Conservation (phyloP, 2,797 vertebrate genomes). For the Trematomus bernacchii region DNA sequence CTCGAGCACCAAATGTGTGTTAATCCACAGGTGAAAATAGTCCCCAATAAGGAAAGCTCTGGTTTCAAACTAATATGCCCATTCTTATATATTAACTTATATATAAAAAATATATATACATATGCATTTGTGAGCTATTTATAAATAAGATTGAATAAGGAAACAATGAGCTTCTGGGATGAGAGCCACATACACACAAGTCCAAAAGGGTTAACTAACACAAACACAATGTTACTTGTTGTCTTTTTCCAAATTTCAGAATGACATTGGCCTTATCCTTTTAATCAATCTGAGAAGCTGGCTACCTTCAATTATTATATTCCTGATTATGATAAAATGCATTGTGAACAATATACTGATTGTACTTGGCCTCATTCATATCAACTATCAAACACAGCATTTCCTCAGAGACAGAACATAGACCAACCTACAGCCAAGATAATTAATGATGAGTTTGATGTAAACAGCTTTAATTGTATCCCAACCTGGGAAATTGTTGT, state of each 20-base stretch:
- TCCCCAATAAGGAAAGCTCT: background rate
- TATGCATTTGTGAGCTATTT: too few species aligned
- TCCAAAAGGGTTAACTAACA: too few species aligned
- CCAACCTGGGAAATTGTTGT: too few species aligned
- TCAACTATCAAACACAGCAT: background rate
- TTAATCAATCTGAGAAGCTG: background rate
- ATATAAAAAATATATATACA: too few species aligned
- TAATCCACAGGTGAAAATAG: background rate
- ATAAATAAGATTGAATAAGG: too few species aligned
- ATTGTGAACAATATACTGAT: background rate
- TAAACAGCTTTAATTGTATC: too few species aligned
- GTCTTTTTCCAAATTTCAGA: background rate
- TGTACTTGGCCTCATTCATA: background rate
- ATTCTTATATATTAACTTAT: too few species aligned
- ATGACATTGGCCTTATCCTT: background rate
- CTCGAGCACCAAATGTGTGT: background rate
- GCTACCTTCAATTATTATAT: background rate
- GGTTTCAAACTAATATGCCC: too few species aligned
- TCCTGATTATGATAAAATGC: background rate
- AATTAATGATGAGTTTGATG: too few species aligned
- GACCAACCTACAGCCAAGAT: too few species aligned
- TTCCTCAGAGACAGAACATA: background rate
- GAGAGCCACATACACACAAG: too few species aligned
- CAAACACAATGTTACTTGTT: background rate
- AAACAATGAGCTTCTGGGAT: too few species aligned